These are phyloP conservation scores for Xylota sylvarum DNA, from an alignment of 2,888 invertebrate genomes.

Conservation along the genomic window DNA sequence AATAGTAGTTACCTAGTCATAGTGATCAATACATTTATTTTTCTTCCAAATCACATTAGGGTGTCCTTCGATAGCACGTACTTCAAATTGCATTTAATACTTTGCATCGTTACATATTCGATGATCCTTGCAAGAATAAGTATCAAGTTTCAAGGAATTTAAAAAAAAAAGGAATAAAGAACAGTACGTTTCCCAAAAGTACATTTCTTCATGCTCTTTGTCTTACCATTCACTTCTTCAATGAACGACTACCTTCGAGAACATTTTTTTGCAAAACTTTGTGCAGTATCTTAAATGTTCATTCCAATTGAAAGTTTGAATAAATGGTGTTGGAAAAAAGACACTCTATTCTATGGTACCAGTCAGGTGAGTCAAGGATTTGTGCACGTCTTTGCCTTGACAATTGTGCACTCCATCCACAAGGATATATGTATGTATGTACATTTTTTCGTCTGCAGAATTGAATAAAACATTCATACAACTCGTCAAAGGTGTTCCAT, in stretches of 20 bases:
- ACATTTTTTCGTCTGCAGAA: not conserved
- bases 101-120: not conserved
- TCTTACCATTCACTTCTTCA: not conserved
- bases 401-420: not conserved
- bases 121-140: not conserved
- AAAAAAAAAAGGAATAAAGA: not conserved
- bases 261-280: constrained; percentile 3
- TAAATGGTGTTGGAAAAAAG: constrained; percentile 2
- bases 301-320: constrained; percentile 33
- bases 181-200: no score
- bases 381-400: not conserved
- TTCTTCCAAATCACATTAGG: no score
- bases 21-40: no score
- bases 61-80: no score
- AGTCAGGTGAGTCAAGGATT: not conserved
- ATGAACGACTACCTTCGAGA: not conserved
- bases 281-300: constrained; percentile 4
- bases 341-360: not conserved
- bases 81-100: not conserved
- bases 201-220: not conserved
- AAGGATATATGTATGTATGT: no score
- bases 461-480: not conserved
- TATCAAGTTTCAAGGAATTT: not conserved
- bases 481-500: not conserved
- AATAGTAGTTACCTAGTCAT: no score